Percentiles rank a stretch among this genome's conserved stretches.
Evolutionary conservation across 2,113 vertebrate genomes (phyloP).

Genomic region (Trinectes maculatus): DNA sequence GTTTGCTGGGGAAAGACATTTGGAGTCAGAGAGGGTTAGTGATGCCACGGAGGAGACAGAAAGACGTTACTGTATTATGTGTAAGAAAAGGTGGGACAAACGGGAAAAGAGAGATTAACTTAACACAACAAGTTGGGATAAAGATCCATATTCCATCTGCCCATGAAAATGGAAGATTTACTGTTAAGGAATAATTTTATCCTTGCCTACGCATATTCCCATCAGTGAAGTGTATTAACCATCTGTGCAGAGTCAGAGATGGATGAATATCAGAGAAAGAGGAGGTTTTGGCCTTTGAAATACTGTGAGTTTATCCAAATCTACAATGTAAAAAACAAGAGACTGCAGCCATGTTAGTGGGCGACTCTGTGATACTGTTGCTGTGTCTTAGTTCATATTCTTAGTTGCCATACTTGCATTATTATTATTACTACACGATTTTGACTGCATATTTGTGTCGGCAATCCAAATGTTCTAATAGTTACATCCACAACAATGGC

Average conservation of each 20-base stretch:
- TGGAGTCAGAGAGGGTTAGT: constrained; percentile 31
- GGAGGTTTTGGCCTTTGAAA: constrained; percentile 25
- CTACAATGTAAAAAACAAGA: constrained; percentile 30
- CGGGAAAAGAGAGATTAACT: background rate
- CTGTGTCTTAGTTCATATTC: too few relatives aligned
- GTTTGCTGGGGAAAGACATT: constrained; percentile 56
- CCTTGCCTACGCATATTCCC: constrained; percentile 35
- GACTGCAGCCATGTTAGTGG: background rate
- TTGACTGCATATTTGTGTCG: too few relatives aligned
- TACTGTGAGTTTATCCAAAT: constrained; percentile 15
- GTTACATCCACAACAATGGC: too few relatives aligned
- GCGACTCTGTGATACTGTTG: background rate
- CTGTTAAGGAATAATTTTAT: constrained; percentile 3
- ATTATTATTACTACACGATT: too few relatives aligned
- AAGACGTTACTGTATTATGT: constrained; percentile 25
- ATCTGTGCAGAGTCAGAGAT: constrained; percentile 49
- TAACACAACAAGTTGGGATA: constrained; percentile 11
- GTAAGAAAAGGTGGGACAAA: background rate
- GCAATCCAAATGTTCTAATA: too few relatives aligned
- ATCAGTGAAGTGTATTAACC: constrained; percentile 18
- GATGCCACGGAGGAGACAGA: constrained; percentile 49
- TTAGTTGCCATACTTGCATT: too few relatives aligned
- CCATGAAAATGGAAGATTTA: constrained; percentile 19
- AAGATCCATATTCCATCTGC: constrained; percentile 20
- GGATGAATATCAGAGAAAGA: constrained; percentile 24